Percentiles rank a stretch among this genome's conserved stretches.
phyloP scores from a whole-genome alignment of 2,113 vertebrate species.

The Poeciliopsis turrubarensis region DNA sequence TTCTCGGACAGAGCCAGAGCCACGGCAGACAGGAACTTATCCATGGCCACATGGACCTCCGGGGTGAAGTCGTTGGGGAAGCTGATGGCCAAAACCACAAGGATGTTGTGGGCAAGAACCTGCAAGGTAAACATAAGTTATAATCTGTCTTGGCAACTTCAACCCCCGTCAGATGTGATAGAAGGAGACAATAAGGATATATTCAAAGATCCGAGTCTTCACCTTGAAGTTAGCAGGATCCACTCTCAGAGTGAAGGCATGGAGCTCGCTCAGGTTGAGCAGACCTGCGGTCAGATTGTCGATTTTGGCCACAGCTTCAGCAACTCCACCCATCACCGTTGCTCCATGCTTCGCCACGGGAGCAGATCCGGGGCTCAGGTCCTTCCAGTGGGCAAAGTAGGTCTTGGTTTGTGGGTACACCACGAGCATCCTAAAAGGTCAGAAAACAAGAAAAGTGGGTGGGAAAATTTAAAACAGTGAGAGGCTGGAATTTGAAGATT shows the following conservation, averaged over 20 bases:
- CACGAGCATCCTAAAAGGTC: constrained; percentile 71
- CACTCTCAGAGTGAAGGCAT: constrained; percentile 86
- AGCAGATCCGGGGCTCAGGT: constrained; percentile 68
- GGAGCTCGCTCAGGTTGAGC: constrained; percentile 84
- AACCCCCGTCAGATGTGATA: background rate
- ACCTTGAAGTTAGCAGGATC: constrained; percentile 89
- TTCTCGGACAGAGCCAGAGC: constrained; percentile 20
- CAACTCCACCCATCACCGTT: constrained; percentile 74
- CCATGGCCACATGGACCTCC: constrained; percentile 48
- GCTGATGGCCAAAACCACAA: constrained; percentile 67
- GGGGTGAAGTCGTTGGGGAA: constrained; percentile 75
- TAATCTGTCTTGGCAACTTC: background rate
- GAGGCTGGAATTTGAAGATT: no score
- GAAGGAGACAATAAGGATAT: background rate
- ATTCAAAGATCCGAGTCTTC: background rate
- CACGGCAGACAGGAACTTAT: constrained; percentile 10
- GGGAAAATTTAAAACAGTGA: background rate
- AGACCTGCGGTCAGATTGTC: constrained; percentile 80
- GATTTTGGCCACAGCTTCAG: constrained; percentile 72
- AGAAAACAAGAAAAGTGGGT: background rate
- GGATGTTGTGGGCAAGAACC: constrained; percentile 74
- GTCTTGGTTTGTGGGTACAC: constrained; percentile 86
- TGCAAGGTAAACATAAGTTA: constrained; percentile 26
- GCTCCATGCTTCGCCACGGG: constrained; percentile 78
- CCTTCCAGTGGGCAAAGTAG: constrained; percentile 88